These are phyloP conservation scores for Diabrotica balteata DNA, from an alignment of 2,888 invertebrate species.

Conservation along the genomic window DNA sequence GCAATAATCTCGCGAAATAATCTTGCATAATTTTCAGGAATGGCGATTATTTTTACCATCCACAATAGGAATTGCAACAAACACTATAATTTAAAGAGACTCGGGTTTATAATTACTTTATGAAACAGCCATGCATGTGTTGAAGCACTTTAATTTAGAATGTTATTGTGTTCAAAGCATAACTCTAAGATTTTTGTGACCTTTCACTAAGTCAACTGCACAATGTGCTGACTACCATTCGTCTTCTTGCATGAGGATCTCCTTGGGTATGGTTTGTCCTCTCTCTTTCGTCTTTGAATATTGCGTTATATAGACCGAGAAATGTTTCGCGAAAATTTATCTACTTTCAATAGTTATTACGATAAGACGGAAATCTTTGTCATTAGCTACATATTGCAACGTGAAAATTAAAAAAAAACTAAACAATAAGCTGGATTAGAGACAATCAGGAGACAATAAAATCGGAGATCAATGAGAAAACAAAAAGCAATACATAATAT, in stretches of 20 bases:
- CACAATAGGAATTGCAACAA: conserved; percentile 40
- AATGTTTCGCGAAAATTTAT: background rate
- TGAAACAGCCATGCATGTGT: conserved; percentile 41
- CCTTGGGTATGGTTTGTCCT: conserved; percentile 50
- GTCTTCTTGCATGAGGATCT: conserved; percentile 56
- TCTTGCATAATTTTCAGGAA: conserved; percentile 42
- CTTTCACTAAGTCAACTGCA: conserved; percentile 51
- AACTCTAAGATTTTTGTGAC: conserved; percentile 55
- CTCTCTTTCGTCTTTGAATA: conserved; percentile 56
- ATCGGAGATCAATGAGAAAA: too few relatives aligned
- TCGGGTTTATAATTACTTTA: conserved; percentile 42
- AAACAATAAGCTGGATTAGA: too few relatives aligned
- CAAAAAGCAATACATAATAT: too few relatives aligned
- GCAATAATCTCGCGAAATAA: conserved; percentile 36
- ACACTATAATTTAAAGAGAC: conserved; percentile 40
- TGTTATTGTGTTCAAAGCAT: conserved; percentile 54
- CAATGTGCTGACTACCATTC: conserved; percentile 49
- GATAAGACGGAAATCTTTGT: too few relatives aligned
- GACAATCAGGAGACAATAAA: too few relatives aligned
- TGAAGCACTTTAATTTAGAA: conserved; percentile 49
- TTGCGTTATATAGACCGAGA: conserved; percentile 37
- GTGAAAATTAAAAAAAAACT: too few relatives aligned
- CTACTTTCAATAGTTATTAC: too few relatives aligned
- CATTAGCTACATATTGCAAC: too few relatives aligned
- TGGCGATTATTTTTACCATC: conserved; percentile 36